A percentile compares a stretch with the other conserved stretches of the same genome.
Evolutionary conservation across 2,797 vertebrate species (phyloP).

Genomic region (Pseudochromis fuscus): DNA sequence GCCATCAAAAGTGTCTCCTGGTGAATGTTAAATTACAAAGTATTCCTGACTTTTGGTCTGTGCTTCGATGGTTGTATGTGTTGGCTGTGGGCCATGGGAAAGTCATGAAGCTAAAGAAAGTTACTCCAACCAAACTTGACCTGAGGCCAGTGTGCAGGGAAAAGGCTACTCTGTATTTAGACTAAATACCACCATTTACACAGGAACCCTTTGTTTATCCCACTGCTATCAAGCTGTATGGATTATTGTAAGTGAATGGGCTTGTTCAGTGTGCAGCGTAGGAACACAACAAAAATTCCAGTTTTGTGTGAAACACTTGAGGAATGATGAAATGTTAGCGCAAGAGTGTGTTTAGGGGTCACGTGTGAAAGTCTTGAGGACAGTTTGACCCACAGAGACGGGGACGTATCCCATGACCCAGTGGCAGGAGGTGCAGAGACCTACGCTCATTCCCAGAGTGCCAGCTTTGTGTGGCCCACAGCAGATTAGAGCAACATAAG

Average conservation of each 20-base stretch:
- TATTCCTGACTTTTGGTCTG: slow-evolving; percentile 10
- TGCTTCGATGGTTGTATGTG: slow-evolving; percentile 24
- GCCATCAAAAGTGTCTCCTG: background rate
- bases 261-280: slow-evolving; percentile 28
- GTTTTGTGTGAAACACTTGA: slow-evolving; percentile 56
- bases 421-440: slow-evolving; percentile 49
- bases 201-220: slow-evolving; percentile 64
- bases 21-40: slow-evolving; percentile 13
- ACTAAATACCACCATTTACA: slow-evolving; percentile 59
- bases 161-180: slow-evolving; percentile 62
- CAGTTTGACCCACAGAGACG: slow-evolving; percentile 48
- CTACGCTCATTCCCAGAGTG: slow-evolving; percentile 56
- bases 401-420: slow-evolving; percentile 73
- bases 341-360: slow-evolving; percentile 59
- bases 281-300: slow-evolving; percentile 22
- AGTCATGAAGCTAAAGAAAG: slow-evolving; percentile 59
- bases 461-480: slow-evolving; percentile 62
- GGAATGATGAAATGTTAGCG: slow-evolving; percentile 52
- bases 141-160: slow-evolving; percentile 37
- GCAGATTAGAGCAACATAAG: slow-evolving; percentile 66
- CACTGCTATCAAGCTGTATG: slow-evolving; percentile 33
- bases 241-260: slow-evolving; percentile 35
- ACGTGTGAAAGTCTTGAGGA: slow-evolving; percentile 66
- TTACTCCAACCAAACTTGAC: slow-evolving; percentile 55
- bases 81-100: slow-evolving; percentile 68